Evolutionary conservation across 2,797 vertebrate genomes (phyloP), one percentile per base, ranked within the genome.

Genomic region (Odontamblyopus lacepedii): DNA sequence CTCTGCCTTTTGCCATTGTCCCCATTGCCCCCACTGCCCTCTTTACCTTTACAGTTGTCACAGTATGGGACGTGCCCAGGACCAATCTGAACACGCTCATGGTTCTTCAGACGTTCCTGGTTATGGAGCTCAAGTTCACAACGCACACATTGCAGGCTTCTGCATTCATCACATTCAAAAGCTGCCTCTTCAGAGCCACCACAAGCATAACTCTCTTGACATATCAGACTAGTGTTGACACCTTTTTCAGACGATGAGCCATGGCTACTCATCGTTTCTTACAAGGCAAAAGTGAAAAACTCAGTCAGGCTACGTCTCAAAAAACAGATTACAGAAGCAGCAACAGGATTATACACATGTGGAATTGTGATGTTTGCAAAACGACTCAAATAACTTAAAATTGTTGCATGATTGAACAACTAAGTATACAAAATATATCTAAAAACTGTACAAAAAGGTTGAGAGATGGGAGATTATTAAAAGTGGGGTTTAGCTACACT

Each of bases 171-270:
- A 9, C 98, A 99, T 84, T 99, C 97, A 73, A 96, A 99, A 0
- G 94, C 78, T 9, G 97, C 97, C 85, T 97, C 96, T 44, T 97
- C 96, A 0, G 94, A 93, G 71, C 97, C 98, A 11, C 95, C 95
- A 71, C 98, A 99, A 19, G 93, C 95, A 48, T 97, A 99, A 87
- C 95, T 98, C 80, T 99, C 98, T 85, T 99, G 97, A 91, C 98
- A 99, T 86, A 95, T 90, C 41, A 97, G 88, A 48, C 87, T 94
- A 0, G 95, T 95, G 78, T 95, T 96, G 68, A 95, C 92, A 83
- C 95, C 94, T 70, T 96, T 97, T 89, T 98, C 96, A 41, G 83
- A 93, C 71, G 93, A 93, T 69, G 93, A 92, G 11, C 95, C 95
- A 90, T 96, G 96, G 15, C 95, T 94, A 73, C 96, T 98, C 96